Percentiles rank a stretch among this genome's conserved stretches.
phyloP scores from a whole-genome alignment of 2,888 invertebrate genomes.

The Coenonympha arcania region DNA sequence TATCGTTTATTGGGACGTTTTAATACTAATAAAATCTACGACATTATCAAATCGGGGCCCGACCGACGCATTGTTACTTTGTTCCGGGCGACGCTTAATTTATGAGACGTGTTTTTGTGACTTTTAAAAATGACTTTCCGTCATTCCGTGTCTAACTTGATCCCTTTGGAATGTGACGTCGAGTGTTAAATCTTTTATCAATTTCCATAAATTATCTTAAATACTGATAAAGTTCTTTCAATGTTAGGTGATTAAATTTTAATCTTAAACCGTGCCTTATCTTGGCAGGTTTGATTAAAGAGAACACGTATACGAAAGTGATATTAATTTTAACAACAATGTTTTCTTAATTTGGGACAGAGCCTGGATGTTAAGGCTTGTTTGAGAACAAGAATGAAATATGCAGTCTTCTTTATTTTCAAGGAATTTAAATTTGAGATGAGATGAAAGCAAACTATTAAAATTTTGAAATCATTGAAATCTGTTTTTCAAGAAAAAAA shows the following conservation, averaged over 20 bases:
- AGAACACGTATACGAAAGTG: background rate
- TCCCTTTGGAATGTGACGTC: conserved; percentile 7
- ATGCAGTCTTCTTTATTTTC: background rate
- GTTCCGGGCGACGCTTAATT: conserved; percentile 12
- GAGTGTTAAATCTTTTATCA: conserved; percentile 9
- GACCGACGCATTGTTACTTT: conserved; percentile 17
- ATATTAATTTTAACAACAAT: background rate
- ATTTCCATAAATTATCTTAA: conserved; percentile 8
- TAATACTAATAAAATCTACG: conserved; percentile 27
- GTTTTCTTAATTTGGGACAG: background rate
- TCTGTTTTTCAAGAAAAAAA: no score
- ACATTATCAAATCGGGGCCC: conserved; percentile 17
- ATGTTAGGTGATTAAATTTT: conserved; percentile 6
- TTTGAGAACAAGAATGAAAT: background rate
- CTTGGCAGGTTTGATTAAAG: background rate
- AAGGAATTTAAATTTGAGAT: no score
- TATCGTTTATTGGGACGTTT: conserved; percentile 30
- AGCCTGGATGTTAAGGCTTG: background rate
- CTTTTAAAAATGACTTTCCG: conserved; percentile 11
- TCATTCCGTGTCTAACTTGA: conserved; percentile 1
- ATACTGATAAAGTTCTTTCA: conserved; percentile 4
- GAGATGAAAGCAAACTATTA: background rate
- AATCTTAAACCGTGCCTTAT: conserved; percentile 4
- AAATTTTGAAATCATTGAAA: no score
- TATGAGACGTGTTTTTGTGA: conserved; percentile 17